Base-by-base conservation (phyloP, 53 echinoderm and acorn worm species). In the Temnopleurus reevesii region DNA sequence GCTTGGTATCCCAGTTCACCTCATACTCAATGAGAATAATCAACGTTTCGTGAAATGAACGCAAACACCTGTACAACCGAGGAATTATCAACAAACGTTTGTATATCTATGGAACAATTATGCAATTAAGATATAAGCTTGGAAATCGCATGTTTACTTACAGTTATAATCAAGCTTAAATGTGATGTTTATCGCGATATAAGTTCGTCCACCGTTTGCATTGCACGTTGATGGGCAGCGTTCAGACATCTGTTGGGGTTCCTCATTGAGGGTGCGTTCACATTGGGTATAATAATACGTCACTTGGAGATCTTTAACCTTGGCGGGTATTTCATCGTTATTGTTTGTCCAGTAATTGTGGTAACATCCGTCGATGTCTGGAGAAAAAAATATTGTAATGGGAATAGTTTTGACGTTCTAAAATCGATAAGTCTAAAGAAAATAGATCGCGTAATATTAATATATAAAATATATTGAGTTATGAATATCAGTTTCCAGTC, bases 141-240 rank as follows among this genome's bases (percentile, higher is more conserved):
- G n/a, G n/a, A n/a, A n/a, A n/a, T n/a, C n/a, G n/a, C n/a, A 46
- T 21, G n/a, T 55, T 33, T 64, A 64, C 64, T 64, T 10, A 64
- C 64, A 64, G 3, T 3, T 64, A 27, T 33, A 33, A 34, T 64
- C 35, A 35, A 64, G 33, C 18, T 64, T 33, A 34, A 64, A 64
- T 31, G 64, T 64, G 64, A 64, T 64, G 27, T 64, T 64, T 34
- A 64, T 64, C 17, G 64, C 64, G 19, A 35, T 64, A 35, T 64
- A 64, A 2, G 64, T 21, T 17, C 6, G 17, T 64, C 64, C 64
- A 35, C 35, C 35, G 8, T 64, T 64, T 12, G 33, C 64, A 64
- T 64, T 13, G 34, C 64, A 64, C 17, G 9, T 64, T 12, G 64
- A 34, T 10, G 64, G 64, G 17, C 64, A 64, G 15, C 64, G 64